Evolutionary conservation across 2,888 invertebrate genomes (phyloP).

Genomic region (Troides helena): DNA sequence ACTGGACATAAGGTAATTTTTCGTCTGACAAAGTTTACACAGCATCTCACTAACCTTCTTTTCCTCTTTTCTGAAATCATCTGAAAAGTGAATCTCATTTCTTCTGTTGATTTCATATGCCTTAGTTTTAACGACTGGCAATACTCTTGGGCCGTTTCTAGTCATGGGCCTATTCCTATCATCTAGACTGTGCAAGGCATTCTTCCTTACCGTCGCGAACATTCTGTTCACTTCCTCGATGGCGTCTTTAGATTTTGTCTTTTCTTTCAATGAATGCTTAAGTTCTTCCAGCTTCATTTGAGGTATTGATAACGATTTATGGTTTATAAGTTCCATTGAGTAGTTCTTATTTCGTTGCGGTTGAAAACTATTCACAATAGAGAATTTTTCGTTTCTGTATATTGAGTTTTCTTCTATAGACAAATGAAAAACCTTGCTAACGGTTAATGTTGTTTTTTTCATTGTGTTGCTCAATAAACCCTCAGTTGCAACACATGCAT

Average conservation of each 20-base stretch:
- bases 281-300: slow-evolving; percentile 72
- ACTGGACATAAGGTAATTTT: slow-evolving; percentile 51
- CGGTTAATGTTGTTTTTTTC: slow-evolving; percentile 38
- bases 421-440: slow-evolving; percentile 51
- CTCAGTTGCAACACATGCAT: slow-evolving; percentile 54
- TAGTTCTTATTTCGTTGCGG: slow-evolving; percentile 42
- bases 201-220: slow-evolving; percentile 61
- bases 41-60: slow-evolving; percentile 20
- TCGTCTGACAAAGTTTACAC: slow-evolving; percentile 44
- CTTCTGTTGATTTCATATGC: slow-evolving; percentile 11
- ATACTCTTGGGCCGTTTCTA: slow-evolving; percentile 62
- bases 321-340: slow-evolving; percentile 50
- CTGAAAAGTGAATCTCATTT: slow-evolving; percentile 10
- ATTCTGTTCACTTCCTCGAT: slow-evolving; percentile 70
- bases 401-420: slow-evolving; percentile 48
- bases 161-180: slow-evolving; percentile 55
- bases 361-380: slow-evolving; percentile 50
- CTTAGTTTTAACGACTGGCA: slow-evolving; percentile 62
- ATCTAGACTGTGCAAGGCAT: slow-evolving; percentile 36
- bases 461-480: slow-evolving; percentile 18
- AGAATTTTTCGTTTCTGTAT: slow-evolving; percentile 44
- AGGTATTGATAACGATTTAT: slow-evolving; percentile 68
- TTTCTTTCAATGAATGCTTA: slow-evolving; percentile 59
- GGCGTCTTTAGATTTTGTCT: slow-evolving; percentile 59
- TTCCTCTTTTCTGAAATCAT: slow-evolving; percentile 25